Percentiles rank a stretch among this genome's conserved stretches.
These are phyloP conservation scores for Chloroceryle amazona DNA, from an alignment of 2,797 vertebrate genomes.

Conservation along the genomic window DNA sequence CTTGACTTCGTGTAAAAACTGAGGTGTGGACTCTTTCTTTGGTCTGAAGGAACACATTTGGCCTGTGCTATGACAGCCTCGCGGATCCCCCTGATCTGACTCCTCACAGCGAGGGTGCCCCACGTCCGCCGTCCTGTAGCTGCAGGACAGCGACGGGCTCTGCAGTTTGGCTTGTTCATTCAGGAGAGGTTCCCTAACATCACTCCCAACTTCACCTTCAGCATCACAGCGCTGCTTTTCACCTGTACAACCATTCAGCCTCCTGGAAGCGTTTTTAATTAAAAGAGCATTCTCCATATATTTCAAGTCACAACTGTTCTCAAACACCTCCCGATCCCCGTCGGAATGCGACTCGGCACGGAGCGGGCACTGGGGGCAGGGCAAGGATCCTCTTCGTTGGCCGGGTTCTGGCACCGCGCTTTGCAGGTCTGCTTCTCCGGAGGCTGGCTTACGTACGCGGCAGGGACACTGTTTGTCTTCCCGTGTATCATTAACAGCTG, in stretches of 20 bases:
- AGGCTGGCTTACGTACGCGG: neutral
- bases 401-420: neutral
- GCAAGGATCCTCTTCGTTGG: neutral
- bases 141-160: conserved; percentile 6
- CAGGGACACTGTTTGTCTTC: conserved; percentile 26
- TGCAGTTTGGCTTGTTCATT: conserved; percentile 56
- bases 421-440: neutral
- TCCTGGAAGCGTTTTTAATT: neutral
- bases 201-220: neutral
- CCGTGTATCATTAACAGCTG: conserved; percentile 5
- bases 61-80: conserved; percentile 60
- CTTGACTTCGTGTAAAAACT: neutral
- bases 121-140: neutral
- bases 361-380: neutral
- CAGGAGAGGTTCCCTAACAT: neutral
- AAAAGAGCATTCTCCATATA: neutral
- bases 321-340: neutral
- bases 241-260: conserved; percentile 35
- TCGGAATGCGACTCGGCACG: neutral
- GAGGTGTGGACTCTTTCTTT: conserved; percentile 55
- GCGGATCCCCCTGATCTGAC: neutral
- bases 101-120: conserved; percentile 13
- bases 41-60: conserved; percentile 82
- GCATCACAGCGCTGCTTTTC: conserved; percentile 26
- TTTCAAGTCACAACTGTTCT: neutral